Base-by-base conservation (phyloP, 1,140 invertebrate genomes). In the Akabosia matsudoensis region DNA sequence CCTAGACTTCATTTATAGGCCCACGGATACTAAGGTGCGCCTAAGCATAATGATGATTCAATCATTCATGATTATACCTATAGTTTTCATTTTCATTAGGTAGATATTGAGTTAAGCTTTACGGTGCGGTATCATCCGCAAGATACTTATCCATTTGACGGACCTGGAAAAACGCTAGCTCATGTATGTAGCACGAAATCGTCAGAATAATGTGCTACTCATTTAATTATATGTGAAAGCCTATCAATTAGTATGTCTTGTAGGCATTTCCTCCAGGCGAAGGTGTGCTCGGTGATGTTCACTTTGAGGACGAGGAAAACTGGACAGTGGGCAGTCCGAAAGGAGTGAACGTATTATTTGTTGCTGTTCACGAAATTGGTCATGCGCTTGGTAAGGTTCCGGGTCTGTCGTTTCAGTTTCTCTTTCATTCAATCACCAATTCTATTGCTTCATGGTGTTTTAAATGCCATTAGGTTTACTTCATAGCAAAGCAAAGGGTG, bases 211-310 rank as follows among this genome's bases (percentile, higher is more conserved):
- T 45, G 37, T 45, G 37, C 18, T 30, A 31, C 30, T 67, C 61
- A 67, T 31, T 67, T 67, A 61, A 61, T 61, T 10, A 7, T 92
- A 45, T 94, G 95, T 45, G 92, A 92, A 77, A 96, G 94, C 76
- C 85, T 97, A 45, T 94, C 94, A 0, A n/a, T n/a, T n/a, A n/a
- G n/a, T n/a, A n/a, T n/a, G n/a, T n/a, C n/a, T n/a, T n/a, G n/a
- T 94, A 97, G 80, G 95, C 94, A 61, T 97, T 95, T 84, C 96
- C 96, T 86, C 95, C 95, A 0, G 93, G 95, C 2, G 96, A 94
- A 83, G 94, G 33, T 3, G 13, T 74, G 10, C 18, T 94, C 28
- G 95, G 95, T 64, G 94, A 97, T 85, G 94, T 93, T 18, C 95
- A 97, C 86, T 97, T 97, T 83, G 95, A 97, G 82, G 92, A 93